A percentile compares a stretch with the other conserved stretches of the same genome.
Evolutionary conservation across 2,888 invertebrate genomes (phyloP).

Genomic region (Therioaphis trifolii): DNA sequence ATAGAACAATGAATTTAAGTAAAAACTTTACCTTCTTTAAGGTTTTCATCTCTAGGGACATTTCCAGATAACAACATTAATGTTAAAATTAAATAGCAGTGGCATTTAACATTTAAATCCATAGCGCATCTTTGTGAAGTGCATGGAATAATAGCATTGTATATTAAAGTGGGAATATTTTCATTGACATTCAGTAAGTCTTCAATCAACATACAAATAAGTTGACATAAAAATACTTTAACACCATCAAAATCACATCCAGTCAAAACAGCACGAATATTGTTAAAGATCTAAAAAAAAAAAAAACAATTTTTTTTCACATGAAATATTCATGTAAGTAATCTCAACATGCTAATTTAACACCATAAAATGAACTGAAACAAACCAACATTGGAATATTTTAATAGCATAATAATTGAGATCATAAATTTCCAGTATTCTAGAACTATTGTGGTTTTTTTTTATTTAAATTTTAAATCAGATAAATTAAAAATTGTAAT

Average conservation of each 20-base stretch:
- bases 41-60: constrained; percentile 40
- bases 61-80: constrained; percentile 50
- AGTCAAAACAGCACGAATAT: constrained; percentile 18
- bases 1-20: too few species aligned
- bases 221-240: constrained; percentile 46
- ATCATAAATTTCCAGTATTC: too few species aligned
- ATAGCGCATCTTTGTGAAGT: constrained; percentile 33
- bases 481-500: too few species aligned
- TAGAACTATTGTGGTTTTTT: too few species aligned
- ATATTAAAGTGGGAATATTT: constrained; percentile 25
- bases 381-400: too few species aligned
- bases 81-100: constrained; percentile 53
- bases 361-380: too few species aligned
- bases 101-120: constrained; percentile 58
- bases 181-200: constrained; percentile 41
- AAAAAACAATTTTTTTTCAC: not conserved
- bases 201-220: constrained; percentile 32
- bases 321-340: too few species aligned
- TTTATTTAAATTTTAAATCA: too few species aligned
- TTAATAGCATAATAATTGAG: too few species aligned
- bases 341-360: too few species aligned
- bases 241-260: constrained; percentile 53
- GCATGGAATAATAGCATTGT: constrained; percentile 40
- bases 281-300: constrained; percentile 39
- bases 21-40: constrained; percentile 48